Evolutionary conservation across 2,113 vertebrate genomes (phyloP), one percentile per base, ranked within the genome.

Genomic region (Stigmatopora argus): DNA sequence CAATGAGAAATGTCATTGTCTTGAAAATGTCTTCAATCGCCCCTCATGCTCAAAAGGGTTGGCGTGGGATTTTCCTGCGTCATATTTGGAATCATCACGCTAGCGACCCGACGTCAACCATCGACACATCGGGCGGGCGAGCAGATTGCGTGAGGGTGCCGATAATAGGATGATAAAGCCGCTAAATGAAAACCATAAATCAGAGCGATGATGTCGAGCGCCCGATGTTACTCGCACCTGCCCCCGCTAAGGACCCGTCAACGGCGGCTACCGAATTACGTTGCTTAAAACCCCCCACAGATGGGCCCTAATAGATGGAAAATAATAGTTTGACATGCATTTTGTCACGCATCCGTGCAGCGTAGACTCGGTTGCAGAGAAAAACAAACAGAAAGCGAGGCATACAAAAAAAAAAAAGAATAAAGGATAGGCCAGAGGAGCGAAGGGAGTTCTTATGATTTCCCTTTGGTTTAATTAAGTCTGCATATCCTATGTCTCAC

Each of bases 381-480:
- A 66, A 58, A 49, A 65, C 68, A 73, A 45, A 41, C 51, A 71
- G 38, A 62, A 66, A 75, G 66, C 46, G 51, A 84, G 58, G 48
- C 59, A 56, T 53, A 52, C 38, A 65, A 47, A 62, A 31, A 31
- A 31, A 31, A 31, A 2, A 31, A 31, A 31, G 8, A 9, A 66
- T 35, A 77, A n/a, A 48, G 15, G 62, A 31, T 51, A 47, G 15
- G 45, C 17, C 9, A 17, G 62, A 49, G 46, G 21, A n/a, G 47
- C 14, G 17, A 55, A 60, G 61, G 55, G 66, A n/a, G 56, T 12
- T 59, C 69, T 62, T 76, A 66, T 79, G 74, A 77, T 86, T 77
- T 90, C 83, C 86, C 85, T 71, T 62, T 78, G 85, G 87, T 83
- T 89, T 90, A 89, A 89, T 89, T 89, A 91, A 81, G 69, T 55